Percentiles rank a stretch among this genome's conserved stretches.
Conservation (phyloP, 2,113 vertebrate genomes). For the Datnioides undecimradiatus region DNA sequence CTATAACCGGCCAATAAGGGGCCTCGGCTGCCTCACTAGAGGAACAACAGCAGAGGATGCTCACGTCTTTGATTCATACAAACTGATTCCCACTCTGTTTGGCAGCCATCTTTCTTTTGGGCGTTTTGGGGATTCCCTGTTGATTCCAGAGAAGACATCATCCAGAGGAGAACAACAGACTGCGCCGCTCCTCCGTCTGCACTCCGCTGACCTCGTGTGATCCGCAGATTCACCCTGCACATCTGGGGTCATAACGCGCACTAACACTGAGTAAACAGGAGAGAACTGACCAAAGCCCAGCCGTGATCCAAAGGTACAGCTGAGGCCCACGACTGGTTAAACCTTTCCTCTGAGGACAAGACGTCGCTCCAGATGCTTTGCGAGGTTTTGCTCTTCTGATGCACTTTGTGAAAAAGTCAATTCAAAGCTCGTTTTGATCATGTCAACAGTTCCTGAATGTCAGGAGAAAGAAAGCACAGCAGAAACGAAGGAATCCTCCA, state of each 20-base stretch:
- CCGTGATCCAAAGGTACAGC: neutral
- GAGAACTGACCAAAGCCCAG: neutral
- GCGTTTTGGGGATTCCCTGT: slow-evolving; percentile 41
- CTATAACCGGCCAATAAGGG: slow-evolving; percentile 30
- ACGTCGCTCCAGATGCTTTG: neutral
- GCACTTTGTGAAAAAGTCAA: too few relatives aligned
- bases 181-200: slow-evolving; percentile 13
- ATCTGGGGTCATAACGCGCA: slow-evolving; percentile 39
- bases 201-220: slow-evolving; percentile 1
- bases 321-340: neutral
- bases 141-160: neutral
- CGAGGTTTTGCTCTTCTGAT: too few relatives aligned
- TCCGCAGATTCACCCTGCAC: slow-evolving; percentile 2
- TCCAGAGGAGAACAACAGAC: slow-evolving; percentile 1
- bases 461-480: too few relatives aligned
- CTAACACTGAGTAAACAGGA: slow-evolving; percentile 25
- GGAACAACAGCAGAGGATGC: neutral
- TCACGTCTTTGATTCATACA: neutral
- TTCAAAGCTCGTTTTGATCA: too few relatives aligned
- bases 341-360: neutral
- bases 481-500: too few relatives aligned
- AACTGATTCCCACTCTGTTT: neutral
- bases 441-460: too few relatives aligned
- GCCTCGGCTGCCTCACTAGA: neutral
- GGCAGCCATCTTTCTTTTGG: neutral